Percentiles rank a stretch among this genome's conserved stretches.
These are phyloP conservation scores for Trichopria drosophilae DNA, from an alignment of 2,888 invertebrate species.

Conservation along the genomic window DNA sequence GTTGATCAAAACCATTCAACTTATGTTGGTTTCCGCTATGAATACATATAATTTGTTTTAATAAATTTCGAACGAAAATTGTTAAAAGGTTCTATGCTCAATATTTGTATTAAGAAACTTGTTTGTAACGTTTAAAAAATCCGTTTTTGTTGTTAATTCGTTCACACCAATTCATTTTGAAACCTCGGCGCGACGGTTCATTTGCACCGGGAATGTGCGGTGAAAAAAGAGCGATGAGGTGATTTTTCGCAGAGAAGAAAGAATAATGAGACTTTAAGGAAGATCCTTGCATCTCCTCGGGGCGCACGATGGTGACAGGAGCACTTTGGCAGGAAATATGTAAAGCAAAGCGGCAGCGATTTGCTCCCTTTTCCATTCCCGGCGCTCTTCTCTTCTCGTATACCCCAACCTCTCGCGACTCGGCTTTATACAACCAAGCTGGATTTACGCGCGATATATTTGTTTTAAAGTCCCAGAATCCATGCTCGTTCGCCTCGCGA, in stretches of 20 bases:
- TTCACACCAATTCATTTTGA: too few species aligned
- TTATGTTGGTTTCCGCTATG: too few species aligned
- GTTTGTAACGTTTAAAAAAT: too few species aligned
- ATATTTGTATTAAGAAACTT: too few species aligned
- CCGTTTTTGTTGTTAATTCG: conserved; percentile 30
- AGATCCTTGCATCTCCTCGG: conserved; percentile 26
- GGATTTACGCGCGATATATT: conserved; percentile 58
- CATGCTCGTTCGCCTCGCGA: conserved; percentile 27
- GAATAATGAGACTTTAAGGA: conserved; percentile 30
- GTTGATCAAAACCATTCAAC: too few species aligned
- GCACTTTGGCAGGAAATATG: conserved; percentile 48
- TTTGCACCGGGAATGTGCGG: conserved; percentile 9
- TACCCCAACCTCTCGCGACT: conserved; percentile 28
- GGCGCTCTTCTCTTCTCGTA: too few species aligned
- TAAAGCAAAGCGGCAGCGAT: conserved; percentile 52
- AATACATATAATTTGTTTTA: too few species aligned
- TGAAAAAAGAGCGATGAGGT: conserved; percentile 1
- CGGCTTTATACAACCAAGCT: conserved; percentile 46
- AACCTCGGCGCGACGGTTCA: not conserved
- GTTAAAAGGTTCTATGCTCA: too few species aligned
- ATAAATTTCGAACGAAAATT: too few species aligned
- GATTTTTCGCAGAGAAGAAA: conserved; percentile 15
- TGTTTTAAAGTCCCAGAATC: conserved; percentile 55
- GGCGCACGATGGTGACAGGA: conserved; percentile 33
- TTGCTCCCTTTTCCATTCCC: conserved; percentile 42